Percentiles rank a stretch among this genome's conserved stretches.
Evolutionary conservation across 1,140 invertebrate species (phyloP).

Genomic region (Himalopsyche phryganea): DNA sequence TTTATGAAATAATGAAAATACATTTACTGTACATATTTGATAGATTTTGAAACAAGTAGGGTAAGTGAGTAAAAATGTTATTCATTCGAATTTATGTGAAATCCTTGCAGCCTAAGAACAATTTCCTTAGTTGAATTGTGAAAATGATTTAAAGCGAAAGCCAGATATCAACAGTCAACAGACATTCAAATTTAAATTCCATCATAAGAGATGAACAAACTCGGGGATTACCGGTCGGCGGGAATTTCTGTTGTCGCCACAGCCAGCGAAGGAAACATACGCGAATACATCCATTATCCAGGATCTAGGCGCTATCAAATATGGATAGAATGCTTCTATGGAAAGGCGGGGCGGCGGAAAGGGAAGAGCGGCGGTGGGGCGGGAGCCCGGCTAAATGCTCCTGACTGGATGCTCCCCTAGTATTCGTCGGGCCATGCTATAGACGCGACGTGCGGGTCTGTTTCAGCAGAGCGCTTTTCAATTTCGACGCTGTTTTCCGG

Average conservation of each 20-base stretch:
- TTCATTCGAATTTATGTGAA: too few species aligned
- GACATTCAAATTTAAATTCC: constrained; percentile 1
- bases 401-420: neutral
- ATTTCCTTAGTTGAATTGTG: too few species aligned
- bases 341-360: constrained; percentile 1
- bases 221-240: neutral
- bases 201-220: neutral
- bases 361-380: neutral
- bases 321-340: constrained; percentile 5
- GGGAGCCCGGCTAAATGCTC: constrained; percentile 1
- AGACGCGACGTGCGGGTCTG: constrained; percentile 8
- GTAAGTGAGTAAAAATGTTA: too few species aligned
- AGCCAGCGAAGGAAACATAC: constrained; percentile 1
- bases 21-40: too few species aligned
- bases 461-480: too few species aligned
- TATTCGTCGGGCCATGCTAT: constrained; percentile 7
- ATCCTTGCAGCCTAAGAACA: too few species aligned
- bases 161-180: neutral
- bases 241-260: neutral
- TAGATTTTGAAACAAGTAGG: too few species aligned
- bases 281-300: constrained; percentile 8
- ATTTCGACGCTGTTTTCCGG: neutral
- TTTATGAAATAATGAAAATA: too few species aligned
- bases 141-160: neutral
- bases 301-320: constrained; percentile 11